Conservation (phyloP, 2,888 invertebrate genomes). For the Resseliella maxima region DNA sequence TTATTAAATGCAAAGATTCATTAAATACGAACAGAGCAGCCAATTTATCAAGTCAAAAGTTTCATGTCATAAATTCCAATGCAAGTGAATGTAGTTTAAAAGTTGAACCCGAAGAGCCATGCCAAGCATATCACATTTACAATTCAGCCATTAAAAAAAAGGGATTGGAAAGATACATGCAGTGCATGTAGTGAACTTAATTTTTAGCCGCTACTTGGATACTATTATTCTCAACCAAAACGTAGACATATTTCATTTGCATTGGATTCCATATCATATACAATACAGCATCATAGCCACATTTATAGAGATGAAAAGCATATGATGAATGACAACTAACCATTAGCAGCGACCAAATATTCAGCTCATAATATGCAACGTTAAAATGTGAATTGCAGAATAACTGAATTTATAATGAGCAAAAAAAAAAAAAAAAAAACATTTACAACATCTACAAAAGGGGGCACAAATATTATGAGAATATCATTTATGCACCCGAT, state of each 20-base stretch:
- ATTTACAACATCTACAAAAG: not conserved
- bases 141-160: not conserved
- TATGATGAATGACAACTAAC: too few relatives aligned
- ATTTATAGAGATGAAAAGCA: too few relatives aligned
- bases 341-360: too few relatives aligned
- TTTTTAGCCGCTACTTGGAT: too few relatives aligned
- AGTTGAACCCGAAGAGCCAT: not conserved
- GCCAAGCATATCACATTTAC: not conserved
- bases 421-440: not conserved
- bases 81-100: not conserved
- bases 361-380: too few relatives aligned
- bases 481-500: not conserved
- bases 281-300: too few relatives aligned
- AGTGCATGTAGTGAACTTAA: too few relatives aligned
- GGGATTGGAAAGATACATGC: too few relatives aligned
- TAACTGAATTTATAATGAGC: not conserved
- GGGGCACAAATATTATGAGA: not conserved
- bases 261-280: too few relatives aligned
- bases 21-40: not conserved
- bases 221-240: too few relatives aligned
- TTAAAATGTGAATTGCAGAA: not conserved
- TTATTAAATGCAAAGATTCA: not conserved
- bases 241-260: too few relatives aligned
- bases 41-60: not conserved
- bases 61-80: not conserved